Base-by-base conservation (phyloP, 2,113 vertebrate species). In the Anarrhichthys ocellatus region DNA sequence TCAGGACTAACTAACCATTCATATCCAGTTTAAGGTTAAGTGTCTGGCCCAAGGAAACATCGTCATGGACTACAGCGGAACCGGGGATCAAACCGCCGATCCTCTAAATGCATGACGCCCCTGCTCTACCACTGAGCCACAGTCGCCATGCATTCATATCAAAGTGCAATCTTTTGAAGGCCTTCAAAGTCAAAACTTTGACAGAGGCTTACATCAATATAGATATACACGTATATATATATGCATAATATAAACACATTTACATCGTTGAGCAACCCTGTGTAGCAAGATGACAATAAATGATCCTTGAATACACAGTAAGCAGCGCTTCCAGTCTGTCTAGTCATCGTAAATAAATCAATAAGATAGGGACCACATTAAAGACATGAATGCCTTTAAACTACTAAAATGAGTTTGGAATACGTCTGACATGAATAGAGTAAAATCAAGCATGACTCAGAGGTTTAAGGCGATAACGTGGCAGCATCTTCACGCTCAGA, bases 401-500 rank as follows among this genome's bases (percentile, higher is more conserved):
- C 32, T 14, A 20, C 48, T 6, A 22, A 29, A 29, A 20, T 46
- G 2, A n/a, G 38, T 68, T 11, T 32, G 0, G 17, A 56, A 27
- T 9, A 38, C 6, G 36, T 38, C 8, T 38, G 59, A 15, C 24
- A 27, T 42, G 38, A 24, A 36, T 8, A 2, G 29, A 36, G 15
- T 6, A 0, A 29, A 38, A 67, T 64, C 0, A 11, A 34, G 34
- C 34, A 34, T 27, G 17, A 65, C 14, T 27, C 52, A 46, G 42
- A n/a, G 50, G 22, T 50, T 67, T 44, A 42, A 72, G 62, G 48
- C 14, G 24, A n/a, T 64, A 18, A 24, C 9, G 15, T 61, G 77
- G 59, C 58, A 42, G 29, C 46, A 58, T 6, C 56, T 73, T 44
- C 5, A 56, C 68, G n/a, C 46, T 58, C 7, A 69, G 78, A 63